phyloP scores from a whole-genome alignment of 1,140 invertebrate species.

The Anthonomus grandis region DNA sequence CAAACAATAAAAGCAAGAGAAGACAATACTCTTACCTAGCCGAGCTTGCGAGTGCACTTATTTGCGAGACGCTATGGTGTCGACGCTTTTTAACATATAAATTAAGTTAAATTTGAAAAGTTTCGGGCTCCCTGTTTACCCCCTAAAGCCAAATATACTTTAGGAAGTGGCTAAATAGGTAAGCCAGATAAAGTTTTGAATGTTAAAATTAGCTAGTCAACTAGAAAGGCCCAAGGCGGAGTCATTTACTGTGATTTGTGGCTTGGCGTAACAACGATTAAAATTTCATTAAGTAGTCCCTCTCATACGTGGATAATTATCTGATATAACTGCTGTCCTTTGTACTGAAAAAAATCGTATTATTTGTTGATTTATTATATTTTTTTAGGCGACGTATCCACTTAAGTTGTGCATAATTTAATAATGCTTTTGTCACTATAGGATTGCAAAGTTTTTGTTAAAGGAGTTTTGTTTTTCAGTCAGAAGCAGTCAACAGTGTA shows the following conservation, averaged over 20 bases:
- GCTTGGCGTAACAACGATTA: conserved; percentile 5
- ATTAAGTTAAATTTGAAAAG: conserved; percentile 25
- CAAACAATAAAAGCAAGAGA: not conserved
- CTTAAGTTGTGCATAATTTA: too few relatives aligned
- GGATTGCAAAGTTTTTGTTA: too few relatives aligned
- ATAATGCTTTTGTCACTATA: too few relatives aligned
- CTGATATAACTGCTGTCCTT: too few relatives aligned
- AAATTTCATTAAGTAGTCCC: conserved; percentile 7
- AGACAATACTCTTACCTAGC: not conserved
- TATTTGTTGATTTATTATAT: too few relatives aligned
- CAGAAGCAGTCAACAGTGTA: too few relatives aligned
- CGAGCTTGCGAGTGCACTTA: not conserved
- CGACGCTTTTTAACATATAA: conserved; percentile 18
- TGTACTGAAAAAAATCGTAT: too few relatives aligned
- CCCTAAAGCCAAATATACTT: conserved; percentile 20
- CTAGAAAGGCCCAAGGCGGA: conserved; percentile 20
- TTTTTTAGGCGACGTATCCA: too few relatives aligned
- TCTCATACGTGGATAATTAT: not conserved
- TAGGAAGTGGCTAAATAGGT: conserved; percentile 14
- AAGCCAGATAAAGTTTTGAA: conserved; percentile 17
- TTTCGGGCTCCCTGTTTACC: conserved; percentile 17
- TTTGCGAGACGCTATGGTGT: not conserved
- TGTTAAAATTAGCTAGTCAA: conserved; percentile 19
- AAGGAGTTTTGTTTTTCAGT: too few relatives aligned
- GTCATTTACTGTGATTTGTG: conserved; percentile 16